Evolutionary conservation across 2,797 vertebrate genomes (phyloP), one percentile per base, ranked within the genome.

Genomic region (Ataeniobius toweri): DNA sequence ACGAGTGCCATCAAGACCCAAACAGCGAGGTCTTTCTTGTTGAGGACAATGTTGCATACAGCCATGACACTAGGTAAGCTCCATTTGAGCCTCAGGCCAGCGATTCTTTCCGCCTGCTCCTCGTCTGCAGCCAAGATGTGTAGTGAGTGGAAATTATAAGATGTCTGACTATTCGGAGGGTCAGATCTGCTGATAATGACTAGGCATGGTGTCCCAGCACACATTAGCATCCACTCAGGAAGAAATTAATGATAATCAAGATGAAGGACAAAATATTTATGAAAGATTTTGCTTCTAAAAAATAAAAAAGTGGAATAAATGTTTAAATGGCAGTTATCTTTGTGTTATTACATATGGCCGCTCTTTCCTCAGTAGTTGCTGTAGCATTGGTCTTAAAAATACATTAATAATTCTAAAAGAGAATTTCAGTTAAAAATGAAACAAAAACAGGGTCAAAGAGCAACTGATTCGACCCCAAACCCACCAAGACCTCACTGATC

Each of bases 21-120:
- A 89, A 85, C 80, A 70, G 73, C 80, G 82, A 85, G 88, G 89
- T 81, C 80, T 76, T 73, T 89, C 88, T 88, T 81, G 58, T 78
- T 75, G 85, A 88, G 84, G 91, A 87, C 85, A 89, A 85, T 90
- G 90, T 85, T 85, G 85, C 83, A 83, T 85, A 79, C 67, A 88
- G 82, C 86, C 89, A 76, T 77, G 88, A 83, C 88, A 91, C 85
- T 22, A 85, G 83, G 86, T 89, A 84, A 87, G 83, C 86, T 75
- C 65, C 84, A 72, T 86, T 91, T 90, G 86, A 91, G 92, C 90
- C 88, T 89, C 90, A 91, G 87, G 87, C 83, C 91, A 91, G 75
- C 88, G 85, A 84, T 88, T 91, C 77, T 87, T 84, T 87, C 85
- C 89, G 92, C 89, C 89, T 93, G 92, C 83, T 90, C 83, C 74